These are phyloP conservation scores for Empis livida DNA, from an alignment of 2,888 invertebrate genomes.

Conservation along the genomic window DNA sequence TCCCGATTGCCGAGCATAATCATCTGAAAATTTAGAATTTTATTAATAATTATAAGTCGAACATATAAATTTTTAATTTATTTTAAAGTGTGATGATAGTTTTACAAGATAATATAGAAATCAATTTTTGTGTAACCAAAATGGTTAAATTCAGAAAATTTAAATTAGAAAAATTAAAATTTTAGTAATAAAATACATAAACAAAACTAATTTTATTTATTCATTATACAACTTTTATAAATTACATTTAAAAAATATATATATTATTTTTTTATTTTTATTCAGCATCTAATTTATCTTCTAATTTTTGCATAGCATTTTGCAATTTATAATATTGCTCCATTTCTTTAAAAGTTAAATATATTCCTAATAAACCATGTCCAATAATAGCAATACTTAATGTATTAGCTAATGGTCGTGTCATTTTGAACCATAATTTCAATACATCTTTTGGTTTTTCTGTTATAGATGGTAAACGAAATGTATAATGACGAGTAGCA, in stretches of 20 bases:
- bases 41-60: neutral
- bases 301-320: constrained; percentile 23
- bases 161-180: too few relatives aligned
- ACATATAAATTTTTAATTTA: too few relatives aligned
- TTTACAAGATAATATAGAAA: too few relatives aligned
- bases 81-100: too few relatives aligned
- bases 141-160: too few relatives aligned
- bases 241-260: too few relatives aligned
- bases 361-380: constrained; percentile 43
- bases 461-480: constrained; percentile 47
- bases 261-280: too few relatives aligned
- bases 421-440: constrained; percentile 39
- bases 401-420: constrained; percentile 40
- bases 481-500: constrained; percentile 48
- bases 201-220: neutral
- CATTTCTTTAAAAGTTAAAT: constrained; percentile 49
- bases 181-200: too few relatives aligned
- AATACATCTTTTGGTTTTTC: constrained; percentile 43
- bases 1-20: neutral
- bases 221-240: neutral
- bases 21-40: neutral
- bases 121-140: too few relatives aligned
- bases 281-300: constrained; percentile 19
- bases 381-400: constrained; percentile 37
- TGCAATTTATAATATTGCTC: constrained; percentile 29